Conservation (phyloP, 2,797 vertebrate species). For the Centroberyx gerrardi region DNA sequence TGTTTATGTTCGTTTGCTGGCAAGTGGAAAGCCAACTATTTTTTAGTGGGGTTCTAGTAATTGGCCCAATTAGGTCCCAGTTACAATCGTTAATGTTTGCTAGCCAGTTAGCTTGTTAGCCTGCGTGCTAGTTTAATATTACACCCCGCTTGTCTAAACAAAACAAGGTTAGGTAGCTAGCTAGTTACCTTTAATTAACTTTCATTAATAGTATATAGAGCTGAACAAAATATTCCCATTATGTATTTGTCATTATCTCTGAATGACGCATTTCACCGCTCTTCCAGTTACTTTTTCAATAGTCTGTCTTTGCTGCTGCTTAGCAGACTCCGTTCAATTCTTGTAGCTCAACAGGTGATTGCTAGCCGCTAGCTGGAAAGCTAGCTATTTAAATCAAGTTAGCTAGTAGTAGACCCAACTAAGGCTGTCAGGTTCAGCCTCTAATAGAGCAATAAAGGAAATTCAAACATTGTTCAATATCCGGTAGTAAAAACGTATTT, state of each 20-base stretch:
- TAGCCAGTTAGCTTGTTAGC: conserved; percentile 57
- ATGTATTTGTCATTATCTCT: background rate
- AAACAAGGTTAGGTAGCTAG: conserved; percentile 41
- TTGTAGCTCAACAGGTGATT: conserved; percentile 11
- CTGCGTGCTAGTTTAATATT: conserved; percentile 58
- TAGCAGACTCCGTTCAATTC: background rate
- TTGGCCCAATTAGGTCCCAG: background rate
- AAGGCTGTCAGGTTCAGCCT: background rate
- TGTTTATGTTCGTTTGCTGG: background rate
- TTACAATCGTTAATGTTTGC: background rate
- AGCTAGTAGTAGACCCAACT: background rate
- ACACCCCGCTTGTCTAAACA: conserved; percentile 39
- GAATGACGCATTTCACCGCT: background rate
- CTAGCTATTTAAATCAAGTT: background rate
- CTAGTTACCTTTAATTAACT: conserved; percentile 32
- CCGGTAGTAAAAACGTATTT: background rate
- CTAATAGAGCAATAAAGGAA: background rate
- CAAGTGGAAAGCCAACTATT: background rate
- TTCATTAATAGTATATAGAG: background rate
- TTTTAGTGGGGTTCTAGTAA: background rate
- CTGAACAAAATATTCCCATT: no score
- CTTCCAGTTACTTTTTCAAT: background rate
- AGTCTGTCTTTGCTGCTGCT: background rate
- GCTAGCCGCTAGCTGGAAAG: background rate
- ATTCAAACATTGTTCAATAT: background rate